Base-by-base conservation (phyloP, 2,797 vertebrate genomes). In the Onychomys arenicola region DNA sequence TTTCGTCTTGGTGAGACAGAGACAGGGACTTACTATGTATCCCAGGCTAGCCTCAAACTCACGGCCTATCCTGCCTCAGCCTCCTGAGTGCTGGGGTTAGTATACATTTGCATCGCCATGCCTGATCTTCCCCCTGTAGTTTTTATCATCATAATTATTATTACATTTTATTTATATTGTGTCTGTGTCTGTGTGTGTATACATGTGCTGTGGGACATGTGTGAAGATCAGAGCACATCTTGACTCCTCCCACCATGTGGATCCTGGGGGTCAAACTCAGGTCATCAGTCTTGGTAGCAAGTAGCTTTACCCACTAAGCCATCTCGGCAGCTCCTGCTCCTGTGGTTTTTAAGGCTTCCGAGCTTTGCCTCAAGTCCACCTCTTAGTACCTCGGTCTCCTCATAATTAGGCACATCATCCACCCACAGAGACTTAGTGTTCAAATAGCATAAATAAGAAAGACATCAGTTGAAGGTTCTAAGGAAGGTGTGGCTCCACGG, bases 351-450 rank as follows among this genome's bases (percentile, higher is more conserved):
- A 65, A 92, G 77, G 52, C 46, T 93, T 37, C n/a, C 63, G 43
- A 91, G 34, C 49, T 96, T 95, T 92, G 37, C n/a, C 43, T 95
- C 89, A 63, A 87, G 82, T 91, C 93, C 75, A 43, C n/a, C 43
- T 95, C 75, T 84, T 8, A n/a, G 19, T 75, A 29, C 73, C 88
- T 97, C 46, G 12, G 32, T 92, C 93, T 93, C 90, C 80, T 84
- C 95, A 83, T 49, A 80, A 84, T 32, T 13, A 89, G 40, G 40
- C 84, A 29, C 67, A 57, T 63, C 49, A 19, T 85, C 90, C 57
- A 37, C 75, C 93, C 34, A 84, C 3, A 19, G 40, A 90, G 43
- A 77, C 27, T n/a, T 4, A 40, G 37, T 94, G 78, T 52, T 16
- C 32, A 96, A 69, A 63, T 40, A 61, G 2, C 85, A 52, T 92